Conservation (phyloP, 2,797 vertebrate species). For the Myioborus melanocephalus region DNA sequence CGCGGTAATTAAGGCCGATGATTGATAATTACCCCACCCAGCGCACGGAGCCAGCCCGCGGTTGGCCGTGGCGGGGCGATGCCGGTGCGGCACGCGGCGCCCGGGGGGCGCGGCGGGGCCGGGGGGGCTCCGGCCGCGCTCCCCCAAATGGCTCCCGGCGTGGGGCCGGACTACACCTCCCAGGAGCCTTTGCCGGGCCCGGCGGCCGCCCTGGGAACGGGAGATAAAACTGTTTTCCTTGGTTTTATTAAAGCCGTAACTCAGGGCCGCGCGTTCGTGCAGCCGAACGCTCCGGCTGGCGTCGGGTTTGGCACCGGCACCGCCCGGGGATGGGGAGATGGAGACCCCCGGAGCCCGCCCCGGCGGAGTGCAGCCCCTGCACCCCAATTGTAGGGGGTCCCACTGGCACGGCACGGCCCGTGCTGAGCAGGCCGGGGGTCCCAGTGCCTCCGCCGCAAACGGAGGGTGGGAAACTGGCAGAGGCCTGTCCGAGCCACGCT, state of each 20-base stretch:
- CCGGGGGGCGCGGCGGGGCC: not conserved
- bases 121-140: not conserved
- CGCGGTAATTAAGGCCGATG: conserved; percentile 10
- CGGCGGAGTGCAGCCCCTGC: rapidly evolving
- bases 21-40: conserved; percentile 43
- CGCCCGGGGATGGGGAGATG: too few relatives aligned
- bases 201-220: not conserved
- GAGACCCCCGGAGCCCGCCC: not conserved
- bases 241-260: conserved; percentile 48
- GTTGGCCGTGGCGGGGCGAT: not conserved
- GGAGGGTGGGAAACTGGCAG: not conserved
- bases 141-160: conserved; percentile 19
- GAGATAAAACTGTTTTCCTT: conserved; percentile 9
- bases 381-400: rapidly evolving
- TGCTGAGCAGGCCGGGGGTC: not conserved
- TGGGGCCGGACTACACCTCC: conserved; percentile 65
- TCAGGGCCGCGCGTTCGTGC: not conserved
- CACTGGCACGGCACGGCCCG: rapidly evolving
- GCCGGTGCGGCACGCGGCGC: not conserved
- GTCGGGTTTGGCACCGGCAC: not conserved
- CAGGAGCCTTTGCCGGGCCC: conserved; percentile 53
- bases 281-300: not conserved
- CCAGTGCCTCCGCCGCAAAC: rapidly evolving
- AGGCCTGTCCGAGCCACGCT: rapidly evolving
- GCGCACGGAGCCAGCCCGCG: not conserved